phyloP scores from a whole-genome alignment of 2,888 invertebrate genomes.

The Oscheius onirici region DNA sequence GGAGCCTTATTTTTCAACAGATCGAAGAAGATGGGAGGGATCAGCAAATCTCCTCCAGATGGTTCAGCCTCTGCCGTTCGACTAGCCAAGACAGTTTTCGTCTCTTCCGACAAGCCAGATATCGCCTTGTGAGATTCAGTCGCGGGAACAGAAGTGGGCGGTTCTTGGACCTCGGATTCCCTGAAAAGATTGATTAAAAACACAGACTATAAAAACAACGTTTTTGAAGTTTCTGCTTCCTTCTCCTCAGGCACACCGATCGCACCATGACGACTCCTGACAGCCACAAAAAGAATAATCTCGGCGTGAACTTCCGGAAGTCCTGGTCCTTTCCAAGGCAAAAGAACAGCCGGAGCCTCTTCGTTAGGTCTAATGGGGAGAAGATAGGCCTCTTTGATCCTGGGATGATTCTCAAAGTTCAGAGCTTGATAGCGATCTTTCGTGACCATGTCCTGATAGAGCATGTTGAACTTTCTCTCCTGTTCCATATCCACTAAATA shows the following conservation, averaged over 20 bases:
- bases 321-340: slow-evolving; percentile 50
- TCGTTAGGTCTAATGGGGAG: slow-evolving; percentile 26
- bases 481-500: slow-evolving; percentile 31
- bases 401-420: slow-evolving; percentile 21
- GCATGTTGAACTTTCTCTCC: slow-evolving; percentile 13
- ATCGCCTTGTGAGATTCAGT: too few relatives aligned
- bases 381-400: slow-evolving; percentile 39
- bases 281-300: slow-evolving; percentile 33
- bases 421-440: slow-evolving; percentile 37
- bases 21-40: slow-evolving; percentile 3
- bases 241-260: too few relatives aligned
- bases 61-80: too few relatives aligned
- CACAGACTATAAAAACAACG: too few relatives aligned
- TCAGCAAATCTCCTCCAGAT: slow-evolving; percentile 2
- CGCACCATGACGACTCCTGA: background rate
- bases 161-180: too few relatives aligned
- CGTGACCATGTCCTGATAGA: slow-evolving; percentile 36
- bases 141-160: too few relatives aligned
- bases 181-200: too few relatives aligned
- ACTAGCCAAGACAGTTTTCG: too few relatives aligned
- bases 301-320: slow-evolving; percentile 33
- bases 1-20: background rate
- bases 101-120: too few relatives aligned
- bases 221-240: too few relatives aligned
- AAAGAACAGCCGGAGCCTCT: slow-evolving; percentile 41